Evolutionary conservation across 2,797 vertebrate species (phyloP), one percentile per base, ranked within the genome.

Genomic region (Spinus olivaceus): DNA sequence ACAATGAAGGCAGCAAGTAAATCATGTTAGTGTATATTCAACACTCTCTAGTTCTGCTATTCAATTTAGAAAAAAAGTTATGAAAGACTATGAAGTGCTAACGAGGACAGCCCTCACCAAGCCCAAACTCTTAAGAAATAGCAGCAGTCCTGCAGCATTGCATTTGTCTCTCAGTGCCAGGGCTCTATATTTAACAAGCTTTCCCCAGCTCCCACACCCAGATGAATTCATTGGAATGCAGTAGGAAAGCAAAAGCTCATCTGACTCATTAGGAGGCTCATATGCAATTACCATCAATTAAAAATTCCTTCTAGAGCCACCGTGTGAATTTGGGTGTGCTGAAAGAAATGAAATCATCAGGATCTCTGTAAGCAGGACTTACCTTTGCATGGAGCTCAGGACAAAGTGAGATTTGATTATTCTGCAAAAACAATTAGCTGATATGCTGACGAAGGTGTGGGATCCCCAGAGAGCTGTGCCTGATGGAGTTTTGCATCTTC

Each of bases 221-320:
- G 86, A 96, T 95, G 95, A 96, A 96, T 96, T 96, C 91, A 89
- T 92, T 96, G 94, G 94, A 96, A 97, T 96, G 96, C 95, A 96
- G 90, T 65, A 95, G 89, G 71, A 95, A 91, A 95, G 87, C 73
- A 94, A 93, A 84, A 95, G 71, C 92, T 95, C 93, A 83, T 96
- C 94, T 96, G 94, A 97, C 96, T 97, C 96, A 96, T 97, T 96
- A 97, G 63, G 77, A 96, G 72, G 66, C 66, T 96, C 90, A 94
- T 82, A 92, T 66, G 16, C 91, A 96, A 97, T 96, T 97, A 94
- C 53, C 80, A 92, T 95, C 95, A 96, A 94, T 96, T 96, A 96
- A 95, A 95, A 91, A 91, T 92, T 67, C 39, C 94, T 97, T 91
- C 84, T 72, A 93, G 77, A 95, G 72, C 76, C 39, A 91, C 77